Evolutionary conservation across 1,140 invertebrate genomes (phyloP), one percentile per base, ranked within the genome.

Genomic region (Diprion similis): DNA sequence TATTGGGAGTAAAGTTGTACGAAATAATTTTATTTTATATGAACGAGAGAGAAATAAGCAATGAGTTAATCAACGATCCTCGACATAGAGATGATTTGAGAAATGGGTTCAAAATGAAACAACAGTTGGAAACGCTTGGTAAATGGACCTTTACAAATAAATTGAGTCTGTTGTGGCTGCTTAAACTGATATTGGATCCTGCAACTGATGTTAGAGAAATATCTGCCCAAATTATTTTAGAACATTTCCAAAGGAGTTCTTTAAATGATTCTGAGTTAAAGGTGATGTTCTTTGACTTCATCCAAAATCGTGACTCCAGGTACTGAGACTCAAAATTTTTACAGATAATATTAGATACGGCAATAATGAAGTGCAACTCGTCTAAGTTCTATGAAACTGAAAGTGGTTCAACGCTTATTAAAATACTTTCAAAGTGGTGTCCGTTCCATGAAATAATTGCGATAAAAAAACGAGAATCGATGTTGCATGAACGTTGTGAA

Each of bases 361-460:
- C 84, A 13, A 66, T 88, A 8, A 76, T 72, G 8, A 77, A 88
- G 66, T 89, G 89, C 73, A 86, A 89, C 74, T 90, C 89, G 64
- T 86, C 86, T 8, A 89, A 90, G 76, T 89, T 90, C 73, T 89
- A 89, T 77, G 86, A 91, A 78, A 86, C 84, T 67, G 89, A 90
- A 75, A 89, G 89, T 78, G 91, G 90, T 45, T 86, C 88, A 46
- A 74, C 82, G 10, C 48, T 91, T n/a, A 73, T 88, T 10, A 82
- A 85, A 77, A 79, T 89, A 68, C 70, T 89, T 17, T 73, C 76
- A 64, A 76, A 69, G 1, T 86, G 80, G 81, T 65, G 70, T 15
- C 72, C 75, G 48, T 78, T 84, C 15, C 51, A 71, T 59, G 76
- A 74, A 15, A 79, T 77, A 48, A 71, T 48, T 46, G 47, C 51